These are phyloP conservation scores for Hippocampus mohnikei DNA, from an alignment of 2,113 vertebrate species.

Conservation along the genomic window DNA sequence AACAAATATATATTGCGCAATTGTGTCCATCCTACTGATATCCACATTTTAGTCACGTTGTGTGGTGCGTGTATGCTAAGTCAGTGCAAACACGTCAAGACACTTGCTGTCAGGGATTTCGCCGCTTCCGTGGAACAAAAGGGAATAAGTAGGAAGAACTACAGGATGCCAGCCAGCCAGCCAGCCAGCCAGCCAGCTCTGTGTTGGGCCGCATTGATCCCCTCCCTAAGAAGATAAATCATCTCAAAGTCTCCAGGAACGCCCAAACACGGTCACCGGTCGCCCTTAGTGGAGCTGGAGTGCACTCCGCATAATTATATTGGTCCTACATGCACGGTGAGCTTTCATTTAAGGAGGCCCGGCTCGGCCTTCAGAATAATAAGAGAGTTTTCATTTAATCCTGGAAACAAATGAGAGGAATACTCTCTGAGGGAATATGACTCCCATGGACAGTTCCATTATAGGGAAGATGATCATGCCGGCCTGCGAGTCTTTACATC, in stretches of 20 bases:
- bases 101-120: conserved; percentile 1
- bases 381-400: conserved; percentile 30
- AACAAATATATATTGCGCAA: conserved; percentile 5
- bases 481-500: conserved; percentile 10
- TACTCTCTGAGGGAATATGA: conserved; percentile 6
- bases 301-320: conserved; percentile 37
- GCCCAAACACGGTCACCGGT: conserved; percentile 3
- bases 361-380: conserved; percentile 33
- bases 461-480: conserved; percentile 10
- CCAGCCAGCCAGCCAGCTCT: background rate
- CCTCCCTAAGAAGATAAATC: conserved; percentile 34
- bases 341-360: conserved; percentile 30
- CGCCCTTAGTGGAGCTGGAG: conserved; percentile 16
- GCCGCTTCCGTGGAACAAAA: conserved; percentile 5
- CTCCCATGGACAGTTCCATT: conserved; percentile 4
- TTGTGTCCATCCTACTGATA: background rate
- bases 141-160: conserved; percentile 3
- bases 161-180: conserved; percentile 15
- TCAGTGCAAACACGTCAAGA: background rate
- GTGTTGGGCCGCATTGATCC: conserved; percentile 16
- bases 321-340: conserved; percentile 21
- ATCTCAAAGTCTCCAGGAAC: conserved; percentile 12
- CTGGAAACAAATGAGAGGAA: conserved; percentile 18
- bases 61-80: background rate
- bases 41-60: background rate